These are phyloP conservation scores for Hydroisotoma schaefferi DNA, from an alignment of 2,888 invertebrate species.

Conservation along the genomic window DNA sequence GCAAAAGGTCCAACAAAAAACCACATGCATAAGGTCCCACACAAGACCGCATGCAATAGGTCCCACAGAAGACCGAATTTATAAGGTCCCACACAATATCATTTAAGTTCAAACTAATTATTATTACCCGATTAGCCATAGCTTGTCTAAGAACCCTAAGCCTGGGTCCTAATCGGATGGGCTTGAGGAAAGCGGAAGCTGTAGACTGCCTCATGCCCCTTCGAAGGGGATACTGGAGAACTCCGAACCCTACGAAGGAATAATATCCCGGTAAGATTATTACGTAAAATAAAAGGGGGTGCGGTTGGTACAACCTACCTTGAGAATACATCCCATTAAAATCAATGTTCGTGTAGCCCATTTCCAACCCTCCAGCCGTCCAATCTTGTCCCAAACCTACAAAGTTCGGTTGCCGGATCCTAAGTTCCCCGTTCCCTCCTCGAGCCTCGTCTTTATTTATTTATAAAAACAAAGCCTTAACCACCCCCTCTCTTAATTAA, in stretches of 20 bases:
- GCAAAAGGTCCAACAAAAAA: too few relatives aligned
- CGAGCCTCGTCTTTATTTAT: background rate
- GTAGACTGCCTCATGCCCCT: slow-evolving; percentile 31
- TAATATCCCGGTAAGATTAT: background rate
- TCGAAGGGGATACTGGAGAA: slow-evolving; percentile 23
- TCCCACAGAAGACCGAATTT: background rate
- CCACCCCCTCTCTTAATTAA: too few relatives aligned
- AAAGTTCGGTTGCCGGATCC: slow-evolving; percentile 25
- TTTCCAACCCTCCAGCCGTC: slow-evolving; percentile 24
- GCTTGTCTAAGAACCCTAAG: slow-evolving; percentile 27
- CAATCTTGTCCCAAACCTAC: slow-evolving; percentile 30
- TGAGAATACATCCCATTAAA: slow-evolving; percentile 17
- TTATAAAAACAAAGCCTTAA: background rate
- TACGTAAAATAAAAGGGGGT: background rate
- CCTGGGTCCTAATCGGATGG: slow-evolving; percentile 17
- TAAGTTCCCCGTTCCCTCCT: slow-evolving; percentile 21
- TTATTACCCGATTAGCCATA: slow-evolving; percentile 29
- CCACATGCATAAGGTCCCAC: too few relatives aligned
- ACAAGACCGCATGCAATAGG: too few relatives aligned
- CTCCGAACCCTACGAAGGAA: background rate
- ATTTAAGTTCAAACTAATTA: background rate
- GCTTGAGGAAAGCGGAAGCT: slow-evolving; percentile 22
- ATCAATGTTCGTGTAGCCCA: slow-evolving; percentile 28
- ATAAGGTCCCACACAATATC: background rate
- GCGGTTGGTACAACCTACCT: background rate